Percentiles rank a stretch among this genome's conserved stretches.
Evolutionary conservation across 2,113 vertebrate species (phyloP).

Genomic region (Limanda limanda): DNA sequence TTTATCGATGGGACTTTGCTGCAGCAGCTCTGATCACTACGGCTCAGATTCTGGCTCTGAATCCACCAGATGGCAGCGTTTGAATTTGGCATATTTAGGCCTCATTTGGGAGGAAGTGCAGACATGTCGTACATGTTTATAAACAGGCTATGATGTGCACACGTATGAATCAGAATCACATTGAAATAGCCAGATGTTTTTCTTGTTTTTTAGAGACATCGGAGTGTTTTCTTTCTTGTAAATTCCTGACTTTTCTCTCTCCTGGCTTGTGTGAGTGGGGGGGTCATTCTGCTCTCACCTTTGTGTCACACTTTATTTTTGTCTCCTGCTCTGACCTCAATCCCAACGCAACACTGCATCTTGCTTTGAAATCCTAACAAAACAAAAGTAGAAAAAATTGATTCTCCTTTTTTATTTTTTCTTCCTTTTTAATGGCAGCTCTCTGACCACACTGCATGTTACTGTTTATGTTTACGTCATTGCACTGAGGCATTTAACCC

Average conservation of each 20-base stretch:
- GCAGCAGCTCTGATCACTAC: too few relatives aligned
- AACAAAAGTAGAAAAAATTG: not conserved
- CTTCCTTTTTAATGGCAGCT: slow-evolving; percentile 7
- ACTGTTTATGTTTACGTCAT: slow-evolving; percentile 48
- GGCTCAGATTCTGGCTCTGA: too few relatives aligned
- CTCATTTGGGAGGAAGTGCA: too few relatives aligned
- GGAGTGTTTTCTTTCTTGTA: slow-evolving; percentile 16
- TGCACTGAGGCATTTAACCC: slow-evolving; percentile 23
- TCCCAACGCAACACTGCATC: slow-evolving; percentile 9
- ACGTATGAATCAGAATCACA: slow-evolving; percentile 30
- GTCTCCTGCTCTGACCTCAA: slow-evolving; percentile 23
- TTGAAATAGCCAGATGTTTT: not conserved
- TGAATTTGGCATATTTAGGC: too few relatives aligned
- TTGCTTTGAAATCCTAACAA: slow-evolving; percentile 35
- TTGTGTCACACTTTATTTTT: slow-evolving; percentile 30
- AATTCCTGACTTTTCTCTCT: not conserved
- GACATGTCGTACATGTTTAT: too few relatives aligned
- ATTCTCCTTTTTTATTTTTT: slow-evolving; percentile 17
- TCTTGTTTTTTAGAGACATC: slow-evolving; percentile 10
- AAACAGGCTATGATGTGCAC: not conserved
- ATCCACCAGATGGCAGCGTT: too few relatives aligned
- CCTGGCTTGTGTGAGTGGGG: not conserved
- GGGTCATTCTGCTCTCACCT: slow-evolving; percentile 15
- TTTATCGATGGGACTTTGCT: too few relatives aligned
- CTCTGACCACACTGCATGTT: slow-evolving; percentile 32